Evolutionary conservation across 1,140 invertebrate species (phyloP), one percentile per base, ranked within the genome.

Genomic region (Euglossa dilemma): DNA sequence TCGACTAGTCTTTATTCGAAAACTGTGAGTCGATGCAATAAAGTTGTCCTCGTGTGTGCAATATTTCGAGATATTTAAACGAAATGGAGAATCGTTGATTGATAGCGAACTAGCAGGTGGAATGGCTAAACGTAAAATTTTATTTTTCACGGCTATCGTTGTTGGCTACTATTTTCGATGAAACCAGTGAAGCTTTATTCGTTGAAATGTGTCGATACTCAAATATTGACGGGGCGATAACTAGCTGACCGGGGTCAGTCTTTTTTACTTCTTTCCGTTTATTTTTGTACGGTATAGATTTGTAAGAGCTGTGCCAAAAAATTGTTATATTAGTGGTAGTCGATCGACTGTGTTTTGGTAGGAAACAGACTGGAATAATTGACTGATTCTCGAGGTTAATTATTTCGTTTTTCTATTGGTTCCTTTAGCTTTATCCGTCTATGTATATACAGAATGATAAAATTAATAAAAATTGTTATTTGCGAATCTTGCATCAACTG

Each of bases 191-290:
- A 45, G n/a, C 23, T n/a, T 72, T 56, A 43, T 56, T 20, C 4
- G 20, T 23, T 9, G 28, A 36, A 2, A 72, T 36, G 28, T 56
- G 70, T 72, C 56, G 71, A 59, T 74, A 74, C 18, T 23, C 5
- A 20, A 25, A 25, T 74, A 74, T 74, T 45, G 54, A 43, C 56
- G 50, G 45, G 28, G 20, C 73, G 50, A 63, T 75, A 57, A 28
- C n/a, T 8, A 43, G 7, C 25, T 43, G 23, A 43, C 14, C 14
- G n/a, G 18, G 23, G 54, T 9, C n/a, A 12, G 4, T 59, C 8
- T 59, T 59, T 36, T 28, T 28, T 28, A 28, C 28, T 63, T 63
- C 0, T 63, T 63, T 63, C 12, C 20, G 43, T 12, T 12, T 2
- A 45, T 57, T 73, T 57, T 56, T 12, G 3, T 36, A 20, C 20